Evolutionary conservation across 2,113 vertebrate genomes (phyloP).

Genomic region (Leucoraja erinaceus): DNA sequence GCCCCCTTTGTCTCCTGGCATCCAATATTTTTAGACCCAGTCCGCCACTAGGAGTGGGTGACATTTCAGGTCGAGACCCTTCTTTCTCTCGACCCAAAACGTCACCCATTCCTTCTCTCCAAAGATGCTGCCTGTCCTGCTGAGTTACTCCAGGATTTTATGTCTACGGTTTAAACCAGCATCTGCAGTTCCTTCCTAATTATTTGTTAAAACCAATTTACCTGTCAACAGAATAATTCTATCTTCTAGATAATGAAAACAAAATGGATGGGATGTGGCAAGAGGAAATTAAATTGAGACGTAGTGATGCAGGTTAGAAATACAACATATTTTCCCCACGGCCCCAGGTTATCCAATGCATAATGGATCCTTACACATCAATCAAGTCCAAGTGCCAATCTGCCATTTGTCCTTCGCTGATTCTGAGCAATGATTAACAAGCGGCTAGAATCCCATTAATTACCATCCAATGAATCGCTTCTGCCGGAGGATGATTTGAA

Average conservation of each 20-base stretch:
- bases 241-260: neutral
- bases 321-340: neutral
- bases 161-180: too few species aligned
- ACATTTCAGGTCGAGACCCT: too few species aligned
- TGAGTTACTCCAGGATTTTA: too few species aligned
- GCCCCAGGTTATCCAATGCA: neutral
- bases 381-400: neutral
- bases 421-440: neutral
- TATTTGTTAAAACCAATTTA: neutral
- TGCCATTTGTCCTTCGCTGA: neutral
- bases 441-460: neutral
- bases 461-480: neutral
- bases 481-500: neutral
- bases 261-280: neutral
- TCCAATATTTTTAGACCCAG: too few species aligned
- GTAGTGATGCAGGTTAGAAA: neutral
- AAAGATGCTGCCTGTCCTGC: too few species aligned
- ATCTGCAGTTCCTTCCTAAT: too few species aligned
- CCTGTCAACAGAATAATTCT: neutral
- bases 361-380: neutral
- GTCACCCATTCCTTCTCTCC: too few species aligned
- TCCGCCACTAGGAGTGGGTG: too few species aligned
- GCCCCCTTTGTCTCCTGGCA: too few species aligned
- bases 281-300: neutral
- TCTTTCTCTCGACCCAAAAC: too few species aligned